These are phyloP conservation scores for Drosophila algonquin DNA, from an alignment of 2,888 invertebrate genomes.

Conservation along the genomic window DNA sequence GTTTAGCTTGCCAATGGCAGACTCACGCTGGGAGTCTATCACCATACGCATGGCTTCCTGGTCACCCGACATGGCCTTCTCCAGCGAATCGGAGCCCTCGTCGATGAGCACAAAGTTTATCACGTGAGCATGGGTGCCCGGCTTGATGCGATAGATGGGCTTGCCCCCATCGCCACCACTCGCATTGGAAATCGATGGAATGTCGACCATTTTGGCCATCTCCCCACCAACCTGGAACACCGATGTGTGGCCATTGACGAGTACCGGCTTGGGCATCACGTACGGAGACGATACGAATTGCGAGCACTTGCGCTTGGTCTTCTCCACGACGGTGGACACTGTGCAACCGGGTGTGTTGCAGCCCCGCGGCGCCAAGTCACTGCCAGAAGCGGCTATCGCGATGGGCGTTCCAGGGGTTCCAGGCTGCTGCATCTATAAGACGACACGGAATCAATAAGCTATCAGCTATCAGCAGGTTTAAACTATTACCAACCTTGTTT, in stretches of 20 bases:
- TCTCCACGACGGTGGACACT: constrained; percentile 71
- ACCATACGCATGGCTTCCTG: constrained; percentile 80
- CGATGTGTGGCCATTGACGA: constrained; percentile 82
- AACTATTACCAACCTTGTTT: not conserved
- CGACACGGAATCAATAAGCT: not conserved
- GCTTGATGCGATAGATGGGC: constrained; percentile 81
- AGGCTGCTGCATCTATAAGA: not conserved
- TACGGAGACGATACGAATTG: constrained; percentile 79
- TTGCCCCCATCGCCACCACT: constrained; percentile 37
- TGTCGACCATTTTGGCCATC: constrained; percentile 72
- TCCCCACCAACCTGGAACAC: constrained; percentile 81
- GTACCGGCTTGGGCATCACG: constrained; percentile 76
- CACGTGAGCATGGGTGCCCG: constrained; percentile 83
- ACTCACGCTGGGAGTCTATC: constrained; percentile 78
- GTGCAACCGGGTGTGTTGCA: constrained; percentile 58
- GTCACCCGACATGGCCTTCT: constrained; percentile 79
- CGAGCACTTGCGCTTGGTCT: constrained; percentile 76
- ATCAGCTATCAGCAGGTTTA: not conserved
- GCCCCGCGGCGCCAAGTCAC: constrained; percentile 33
- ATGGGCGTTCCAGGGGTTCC: not conserved
- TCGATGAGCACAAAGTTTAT: constrained; percentile 82
- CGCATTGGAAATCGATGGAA: constrained; percentile 62
- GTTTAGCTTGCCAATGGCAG: constrained; percentile 80
- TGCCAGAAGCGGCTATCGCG: not conserved
- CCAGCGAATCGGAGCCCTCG: constrained; percentile 77